Evolutionary conservation across 2,113 vertebrate genomes (phyloP).

Genomic region (Pica pica): DNA sequence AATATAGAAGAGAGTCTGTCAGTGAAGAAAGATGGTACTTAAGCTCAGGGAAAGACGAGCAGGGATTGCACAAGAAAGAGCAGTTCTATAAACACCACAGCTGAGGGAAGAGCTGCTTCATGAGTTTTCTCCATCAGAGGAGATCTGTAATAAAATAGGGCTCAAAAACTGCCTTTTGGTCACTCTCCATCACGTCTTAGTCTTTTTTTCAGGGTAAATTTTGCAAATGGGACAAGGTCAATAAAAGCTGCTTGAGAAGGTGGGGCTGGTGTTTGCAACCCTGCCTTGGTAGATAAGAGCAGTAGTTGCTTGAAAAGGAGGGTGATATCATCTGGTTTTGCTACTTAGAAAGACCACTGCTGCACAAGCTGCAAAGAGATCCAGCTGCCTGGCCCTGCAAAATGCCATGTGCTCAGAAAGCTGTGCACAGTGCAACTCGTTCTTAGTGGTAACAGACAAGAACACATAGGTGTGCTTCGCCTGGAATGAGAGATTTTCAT

Average conservation of each 20-base stretch:
- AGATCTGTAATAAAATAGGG: background rate
- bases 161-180: background rate
- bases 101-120: background rate
- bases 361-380: background rate
- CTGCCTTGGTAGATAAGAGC: background rate
- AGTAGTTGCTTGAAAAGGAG: background rate
- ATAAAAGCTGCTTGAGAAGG: background rate
- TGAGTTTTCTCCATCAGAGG: fast-evolving
- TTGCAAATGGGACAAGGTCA: background rate
- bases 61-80: background rate
- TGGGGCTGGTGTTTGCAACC: background rate
- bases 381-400: background rate
- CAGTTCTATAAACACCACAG: background rate
- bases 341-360: background rate
- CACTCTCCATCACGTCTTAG: background rate
- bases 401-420: background rate
- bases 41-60: background rate
- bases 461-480: background rate
- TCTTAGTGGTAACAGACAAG: background rate
- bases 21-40: background rate
- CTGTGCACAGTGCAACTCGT: background rate
- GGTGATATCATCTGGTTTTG: background rate
- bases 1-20: background rate
- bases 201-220: background rate
- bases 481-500: background rate